phyloP scores from a whole-genome alignment of 1,140 invertebrate genomes.

The Nymphalis io region DNA sequence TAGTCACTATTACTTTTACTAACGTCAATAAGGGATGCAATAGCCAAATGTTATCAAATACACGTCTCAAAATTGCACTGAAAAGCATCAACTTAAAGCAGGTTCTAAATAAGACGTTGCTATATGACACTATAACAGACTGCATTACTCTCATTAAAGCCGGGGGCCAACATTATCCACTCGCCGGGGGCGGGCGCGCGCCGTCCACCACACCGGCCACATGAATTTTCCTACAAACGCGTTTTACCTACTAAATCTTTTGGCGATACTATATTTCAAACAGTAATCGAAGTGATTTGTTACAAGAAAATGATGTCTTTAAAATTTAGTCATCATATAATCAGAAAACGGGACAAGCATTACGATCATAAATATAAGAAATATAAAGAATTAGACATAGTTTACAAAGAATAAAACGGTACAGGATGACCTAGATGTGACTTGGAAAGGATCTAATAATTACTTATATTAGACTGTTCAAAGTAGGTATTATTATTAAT shows the following conservation, averaged over 20 bases:
- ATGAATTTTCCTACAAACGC: slow-evolving; percentile 37
- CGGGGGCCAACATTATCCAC: slow-evolving; percentile 53
- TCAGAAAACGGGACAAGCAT: neutral
- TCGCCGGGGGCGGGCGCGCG: slow-evolving; percentile 26
- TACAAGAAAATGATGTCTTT: slow-evolving; percentile 3
- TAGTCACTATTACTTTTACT: neutral
- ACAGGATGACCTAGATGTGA: too few species aligned
- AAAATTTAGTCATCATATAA: neutral
- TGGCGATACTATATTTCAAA: slow-evolving; percentile 16
- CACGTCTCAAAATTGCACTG: slow-evolving; percentile 58
- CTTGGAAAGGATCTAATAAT: too few species aligned
- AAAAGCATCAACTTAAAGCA: slow-evolving; percentile 72
- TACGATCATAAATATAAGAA: too few species aligned
- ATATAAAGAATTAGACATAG: neutral
- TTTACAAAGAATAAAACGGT: too few species aligned
- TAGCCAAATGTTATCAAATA: neutral
- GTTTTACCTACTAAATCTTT: slow-evolving; percentile 13
- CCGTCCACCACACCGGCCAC: slow-evolving; percentile 30
- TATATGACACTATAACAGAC: slow-evolving; percentile 62
- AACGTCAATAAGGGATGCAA: neutral
- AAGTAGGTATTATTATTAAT: too few species aligned
- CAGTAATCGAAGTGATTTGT: slow-evolving; percentile 10
- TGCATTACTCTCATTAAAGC: slow-evolving; percentile 70
- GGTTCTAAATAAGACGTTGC: slow-evolving; percentile 76
- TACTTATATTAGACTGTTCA: too few species aligned